A percentile compares a stretch with the other conserved stretches of the same genome.
Evolutionary conservation across 1,140 invertebrate genomes (phyloP).

Genomic region (Tenebrio molitor): DNA sequence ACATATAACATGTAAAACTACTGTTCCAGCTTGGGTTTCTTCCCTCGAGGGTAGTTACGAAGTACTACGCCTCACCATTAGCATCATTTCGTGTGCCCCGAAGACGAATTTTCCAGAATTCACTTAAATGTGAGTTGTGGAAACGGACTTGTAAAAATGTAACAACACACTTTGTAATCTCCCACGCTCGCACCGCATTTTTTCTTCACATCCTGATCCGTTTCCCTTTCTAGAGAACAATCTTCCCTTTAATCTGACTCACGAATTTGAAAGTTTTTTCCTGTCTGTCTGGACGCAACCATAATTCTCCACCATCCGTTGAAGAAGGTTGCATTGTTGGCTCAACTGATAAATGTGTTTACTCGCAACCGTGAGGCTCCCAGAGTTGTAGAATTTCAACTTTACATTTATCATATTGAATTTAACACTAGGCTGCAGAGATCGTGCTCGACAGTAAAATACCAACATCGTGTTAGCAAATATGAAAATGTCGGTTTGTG

Average conservation of each 20-base stretch:
- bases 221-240: neutral
- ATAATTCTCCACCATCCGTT: conserved; percentile 3
- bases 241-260: neutral
- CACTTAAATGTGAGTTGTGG: conserved; percentile 11
- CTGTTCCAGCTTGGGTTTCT: conserved; percentile 32
- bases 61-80: conserved; percentile 39
- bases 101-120: conserved; percentile 42
- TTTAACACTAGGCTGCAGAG: conserved; percentile 14
- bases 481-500: no score
- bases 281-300: neutral
- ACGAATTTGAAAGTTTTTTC: conserved; percentile 7
- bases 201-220: neutral
- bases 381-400: conserved; percentile 43
- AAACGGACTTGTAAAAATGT: conserved; percentile 23
- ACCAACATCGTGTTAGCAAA: conserved; percentile 16
- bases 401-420: conserved; percentile 43
- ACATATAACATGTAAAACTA: conserved; percentile 38
- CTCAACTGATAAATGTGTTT: conserved; percentile 45
- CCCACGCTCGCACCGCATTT: neutral
- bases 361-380: conserved; percentile 58
- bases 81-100: conserved; percentile 27
- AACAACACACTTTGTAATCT: conserved; percentile 9
- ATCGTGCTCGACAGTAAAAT: conserved; percentile 20
- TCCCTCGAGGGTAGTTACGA: conserved; percentile 41
- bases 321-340: conserved; percentile 37